Conservation (phyloP, 2,113 vertebrate genomes). For the Synchiropus splendidus region DNA sequence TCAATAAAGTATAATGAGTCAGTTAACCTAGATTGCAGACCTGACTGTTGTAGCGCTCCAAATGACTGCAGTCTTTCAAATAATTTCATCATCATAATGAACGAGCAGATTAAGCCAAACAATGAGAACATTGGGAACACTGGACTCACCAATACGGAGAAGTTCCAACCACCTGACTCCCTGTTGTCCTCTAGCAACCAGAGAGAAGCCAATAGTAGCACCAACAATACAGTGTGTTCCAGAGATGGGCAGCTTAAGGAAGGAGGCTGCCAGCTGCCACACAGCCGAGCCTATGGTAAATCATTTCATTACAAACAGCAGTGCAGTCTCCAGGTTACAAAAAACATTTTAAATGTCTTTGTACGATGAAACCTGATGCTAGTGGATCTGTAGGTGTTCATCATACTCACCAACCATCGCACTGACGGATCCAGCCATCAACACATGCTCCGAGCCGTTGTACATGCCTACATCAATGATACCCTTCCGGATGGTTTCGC, state of each 20-base stretch:
- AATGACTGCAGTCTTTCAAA: no score
- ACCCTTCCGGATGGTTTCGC: slow-evolving; percentile 90
- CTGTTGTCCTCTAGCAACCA: slow-evolving; percentile 80
- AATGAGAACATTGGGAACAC: no score
- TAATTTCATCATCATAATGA: no score
- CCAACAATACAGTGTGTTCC: slow-evolving; percentile 98
- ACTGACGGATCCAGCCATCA: slow-evolving; percentile 85
- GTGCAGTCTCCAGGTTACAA: neutral
- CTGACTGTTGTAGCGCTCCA: no score
- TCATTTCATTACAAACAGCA: neutral
- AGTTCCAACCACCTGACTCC: slow-evolving; percentile 85
- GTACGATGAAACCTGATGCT: neutral
- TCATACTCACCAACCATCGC: slow-evolving; percentile 87
- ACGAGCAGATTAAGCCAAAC: no score
- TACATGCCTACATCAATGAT: slow-evolving; percentile 84
- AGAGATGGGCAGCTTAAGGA: slow-evolving; percentile 95
- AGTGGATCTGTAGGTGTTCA: slow-evolving; percentile 2
- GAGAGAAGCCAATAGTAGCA: slow-evolving; percentile 90
- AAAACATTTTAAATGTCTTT: neutral
- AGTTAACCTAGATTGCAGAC: no score
- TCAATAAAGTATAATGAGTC: no score
- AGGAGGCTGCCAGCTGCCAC: slow-evolving; percentile 92
- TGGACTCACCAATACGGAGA: slow-evolving; percentile 81
- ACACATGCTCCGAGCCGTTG: slow-evolving; percentile 54
- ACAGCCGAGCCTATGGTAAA: slow-evolving; percentile 81